phyloP scores from a whole-genome alignment of 2,888 invertebrate genomes.

The Rhagophthalmus giganteus region DNA sequence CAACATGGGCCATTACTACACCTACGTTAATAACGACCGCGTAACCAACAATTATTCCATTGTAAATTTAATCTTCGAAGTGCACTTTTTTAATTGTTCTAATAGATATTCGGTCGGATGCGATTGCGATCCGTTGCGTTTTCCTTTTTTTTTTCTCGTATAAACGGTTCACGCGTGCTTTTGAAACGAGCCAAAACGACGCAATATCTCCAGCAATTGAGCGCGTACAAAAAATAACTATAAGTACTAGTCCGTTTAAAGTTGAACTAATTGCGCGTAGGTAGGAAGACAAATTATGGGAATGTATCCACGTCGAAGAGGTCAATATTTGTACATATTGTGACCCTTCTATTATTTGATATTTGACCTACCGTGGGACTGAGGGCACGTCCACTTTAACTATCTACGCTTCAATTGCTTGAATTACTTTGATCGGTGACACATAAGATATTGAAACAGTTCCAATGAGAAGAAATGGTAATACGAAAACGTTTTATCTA shows the following conservation, averaged over 20 bases:
- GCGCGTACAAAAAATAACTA: conserved; percentile 28
- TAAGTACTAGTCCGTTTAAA: conserved; percentile 19
- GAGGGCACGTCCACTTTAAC: conserved; percentile 26
- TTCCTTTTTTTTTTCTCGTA: conserved; percentile 5
- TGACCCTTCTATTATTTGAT: conserved; percentile 37
- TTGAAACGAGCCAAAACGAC: conserved; percentile 10
- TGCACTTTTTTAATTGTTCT: not conserved
- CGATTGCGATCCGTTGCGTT: conserved; percentile 3
- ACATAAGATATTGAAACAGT: conserved; percentile 26
- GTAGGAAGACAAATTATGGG: conserved; percentile 33
- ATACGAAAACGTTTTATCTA: no score
- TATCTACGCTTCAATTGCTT: conserved; percentile 31
- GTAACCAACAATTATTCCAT: not conserved
- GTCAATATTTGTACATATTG: conserved; percentile 47
- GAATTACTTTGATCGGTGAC: conserved; percentile 31
- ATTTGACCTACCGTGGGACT: conserved; percentile 32
- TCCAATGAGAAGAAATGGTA: conserved; percentile 11
- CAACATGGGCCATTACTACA: conserved; percentile 52
- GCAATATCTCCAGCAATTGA: conserved; percentile 27
- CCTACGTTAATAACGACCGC: conserved; percentile 44
- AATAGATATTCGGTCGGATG: no score
- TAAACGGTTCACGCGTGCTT: conserved; percentile 10
- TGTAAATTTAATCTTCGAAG: not conserved
- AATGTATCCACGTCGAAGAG: conserved; percentile 37
- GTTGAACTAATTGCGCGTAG: conserved; percentile 35